Evolutionary conservation across 2,113 vertebrate species (phyloP), one percentile per base, ranked within the genome.

Genomic region (Pterocles burchelli): DNA sequence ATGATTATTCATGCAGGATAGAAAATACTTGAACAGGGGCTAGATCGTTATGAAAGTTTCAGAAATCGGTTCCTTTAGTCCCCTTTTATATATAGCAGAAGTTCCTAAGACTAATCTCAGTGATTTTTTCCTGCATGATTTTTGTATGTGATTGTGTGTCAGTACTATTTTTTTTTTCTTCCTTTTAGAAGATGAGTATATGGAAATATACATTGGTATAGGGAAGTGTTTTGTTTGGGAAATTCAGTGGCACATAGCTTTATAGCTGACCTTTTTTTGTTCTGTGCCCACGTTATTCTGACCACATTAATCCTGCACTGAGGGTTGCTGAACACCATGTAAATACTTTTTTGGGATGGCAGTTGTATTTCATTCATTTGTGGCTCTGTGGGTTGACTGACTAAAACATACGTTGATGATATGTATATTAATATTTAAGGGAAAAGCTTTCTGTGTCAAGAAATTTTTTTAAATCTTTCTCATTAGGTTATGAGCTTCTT

Each of bases 71-170:
- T 85, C 52, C 31, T 80, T 67, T 54, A 58, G 22, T 65, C 26
- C 10, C 9, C 15, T 80, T 77, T 62, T n/a, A 21, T 25, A 5
- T 52, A 31, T 24, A 51, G 31, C 6, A 7, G 28, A 78, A 55
- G 7, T 68, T 88, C 63, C 20, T 38, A 76, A 49, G 38, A 34
- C 25, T 41, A 19, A 79, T 28, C 15, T 16, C 11, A 38, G 46
- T 1, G 4, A 0, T 10, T 66, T 4, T 70, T 14, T 29, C 41
- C 41, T 74, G 28, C 2, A 3, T n/a, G 31, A 34, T 62, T 26
- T 78, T 94, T 66, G 13, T 49, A 22, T 91, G 51, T 72, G 31
- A 55, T 21, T 71, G 10, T 68, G 16, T 28, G 19, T 49, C 26
- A 10, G 33, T 63, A 1, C 12, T 51, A 0, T 2, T 43, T 59